Evolutionary conservation across 2,888 invertebrate species (phyloP).

Genomic region (Caenorhabditis becei): DNA sequence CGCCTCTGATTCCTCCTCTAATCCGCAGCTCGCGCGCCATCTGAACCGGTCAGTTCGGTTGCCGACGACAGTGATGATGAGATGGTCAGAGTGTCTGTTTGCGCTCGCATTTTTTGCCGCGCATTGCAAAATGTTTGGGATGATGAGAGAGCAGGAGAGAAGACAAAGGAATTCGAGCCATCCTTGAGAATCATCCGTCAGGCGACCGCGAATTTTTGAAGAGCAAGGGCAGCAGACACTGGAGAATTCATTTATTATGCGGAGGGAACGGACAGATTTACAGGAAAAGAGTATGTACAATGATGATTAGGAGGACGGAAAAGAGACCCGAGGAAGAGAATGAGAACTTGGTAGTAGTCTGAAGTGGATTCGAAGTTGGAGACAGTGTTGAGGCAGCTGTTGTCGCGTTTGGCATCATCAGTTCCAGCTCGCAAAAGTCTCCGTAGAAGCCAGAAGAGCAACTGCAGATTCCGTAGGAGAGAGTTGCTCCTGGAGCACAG

Average conservation of each 20-base stretch:
- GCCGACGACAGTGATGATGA: slow-evolving; percentile 24
- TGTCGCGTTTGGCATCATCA: slow-evolving; percentile 19
- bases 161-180: slow-evolving; percentile 34
- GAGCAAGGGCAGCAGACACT: not conserved
- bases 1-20: slow-evolving; percentile 4
- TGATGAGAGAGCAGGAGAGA: slow-evolving; percentile 6
- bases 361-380: not conserved
- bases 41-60: slow-evolving; percentile 50
- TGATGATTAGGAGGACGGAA: not conserved
- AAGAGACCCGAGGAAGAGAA: not conserved
- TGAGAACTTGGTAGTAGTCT: not conserved
- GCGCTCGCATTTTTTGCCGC: slow-evolving; percentile 40
- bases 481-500: slow-evolving; percentile 28
- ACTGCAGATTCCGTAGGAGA: slow-evolving; percentile 41
- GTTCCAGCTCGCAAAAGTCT: slow-evolving; percentile 48
- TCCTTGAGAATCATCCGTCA: not conserved
- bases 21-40: slow-evolving; percentile 12
- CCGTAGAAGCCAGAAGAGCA: slow-evolving; percentile 38
- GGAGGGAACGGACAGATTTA: not conserved
- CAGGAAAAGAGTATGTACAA: not conserved
- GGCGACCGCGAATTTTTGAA: slow-evolving; percentile 9
- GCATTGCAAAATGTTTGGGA: slow-evolving; percentile 24
- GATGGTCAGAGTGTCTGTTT: slow-evolving; percentile 47
- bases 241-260: not conserved
- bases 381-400: not conserved